phyloP scores from a whole-genome alignment of 2,797 vertebrate genomes.

The Tinamus major region DNA sequence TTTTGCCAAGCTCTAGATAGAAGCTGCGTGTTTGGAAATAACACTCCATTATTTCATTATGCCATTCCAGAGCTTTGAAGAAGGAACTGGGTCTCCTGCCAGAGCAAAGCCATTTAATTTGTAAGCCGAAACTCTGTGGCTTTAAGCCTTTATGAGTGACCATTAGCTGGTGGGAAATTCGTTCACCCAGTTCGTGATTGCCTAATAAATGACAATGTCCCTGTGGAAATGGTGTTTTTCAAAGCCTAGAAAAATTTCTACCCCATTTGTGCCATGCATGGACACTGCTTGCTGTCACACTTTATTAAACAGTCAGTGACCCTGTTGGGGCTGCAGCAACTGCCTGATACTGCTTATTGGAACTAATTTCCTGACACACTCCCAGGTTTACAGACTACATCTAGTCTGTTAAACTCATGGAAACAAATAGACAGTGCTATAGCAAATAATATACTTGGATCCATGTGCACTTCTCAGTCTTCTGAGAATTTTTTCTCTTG shows the following conservation, averaged over 20 bases:
- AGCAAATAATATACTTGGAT: background rate
- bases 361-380: background rate
- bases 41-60: background rate
- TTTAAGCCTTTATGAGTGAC: background rate
- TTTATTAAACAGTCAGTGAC: background rate
- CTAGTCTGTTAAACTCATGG: background rate
- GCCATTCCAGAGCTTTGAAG: background rate
- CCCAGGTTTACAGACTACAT: constrained; percentile 18
- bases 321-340: background rate
- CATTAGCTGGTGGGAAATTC: background rate
- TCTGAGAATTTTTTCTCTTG: background rate
- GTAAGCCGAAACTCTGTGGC: background rate
- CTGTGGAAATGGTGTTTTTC: background rate
- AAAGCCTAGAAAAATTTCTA: background rate
- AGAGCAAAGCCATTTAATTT: constrained; percentile 21
- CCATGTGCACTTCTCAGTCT: background rate
- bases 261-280: background rate
- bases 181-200: background rate
- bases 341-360: background rate
- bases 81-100: background rate
- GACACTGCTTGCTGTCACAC: background rate
- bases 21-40: constrained; percentile 39
- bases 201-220: background rate
- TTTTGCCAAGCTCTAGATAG: background rate
- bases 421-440: background rate